Percentiles rank a stretch among this genome's conserved stretches.
phyloP scores from a whole-genome alignment of 2,888 invertebrate species.

The Anthophora plumipes region DNA sequence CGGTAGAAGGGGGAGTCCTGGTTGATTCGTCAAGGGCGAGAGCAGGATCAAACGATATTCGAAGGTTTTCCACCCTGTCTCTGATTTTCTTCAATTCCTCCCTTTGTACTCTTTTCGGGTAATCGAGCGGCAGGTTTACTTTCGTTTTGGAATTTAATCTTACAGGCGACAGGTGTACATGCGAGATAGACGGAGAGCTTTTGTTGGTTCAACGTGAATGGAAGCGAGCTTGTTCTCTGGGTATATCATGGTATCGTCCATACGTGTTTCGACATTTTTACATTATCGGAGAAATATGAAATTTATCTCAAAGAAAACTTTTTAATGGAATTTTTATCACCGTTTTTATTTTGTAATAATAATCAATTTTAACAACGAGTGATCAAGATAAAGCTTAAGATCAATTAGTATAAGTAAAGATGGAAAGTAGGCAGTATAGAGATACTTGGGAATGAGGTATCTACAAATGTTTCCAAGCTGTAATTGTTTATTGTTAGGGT shows the following conservation, averaged over 20 bases:
- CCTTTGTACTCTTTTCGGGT: slow-evolving; percentile 20
- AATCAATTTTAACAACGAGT: too few species aligned
- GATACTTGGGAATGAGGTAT: too few species aligned
- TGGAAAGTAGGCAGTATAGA: too few species aligned
- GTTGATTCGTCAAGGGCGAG: slow-evolving; percentile 36
- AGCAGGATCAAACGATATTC: too few species aligned
- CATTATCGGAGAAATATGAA: too few species aligned
- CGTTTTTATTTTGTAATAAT: too few species aligned
- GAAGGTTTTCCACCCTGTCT: slow-evolving; percentile 31
- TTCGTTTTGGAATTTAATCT: slow-evolving; percentile 66
- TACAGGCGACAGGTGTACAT: slow-evolving; percentile 38
- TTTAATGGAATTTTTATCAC: background rate
- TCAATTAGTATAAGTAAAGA: too few species aligned
- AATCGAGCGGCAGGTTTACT: slow-evolving; percentile 63
- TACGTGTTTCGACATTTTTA: too few species aligned
- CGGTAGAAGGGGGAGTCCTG: slow-evolving; percentile 62
- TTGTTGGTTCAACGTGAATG: slow-evolving; percentile 1
- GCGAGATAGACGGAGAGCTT: background rate
- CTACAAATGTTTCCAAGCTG: too few species aligned
- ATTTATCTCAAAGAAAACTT: background rate
- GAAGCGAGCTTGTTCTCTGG: background rate
- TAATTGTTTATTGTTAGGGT: too few species aligned
- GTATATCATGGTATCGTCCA: background rate
- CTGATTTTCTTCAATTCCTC: slow-evolving; percentile 37
- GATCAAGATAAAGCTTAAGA: too few species aligned